A percentile compares a stretch with the other conserved stretches of the same genome.
Evolutionary conservation across 2,797 vertebrate genomes (phyloP).

Genomic region (Dallia pectoralis): DNA sequence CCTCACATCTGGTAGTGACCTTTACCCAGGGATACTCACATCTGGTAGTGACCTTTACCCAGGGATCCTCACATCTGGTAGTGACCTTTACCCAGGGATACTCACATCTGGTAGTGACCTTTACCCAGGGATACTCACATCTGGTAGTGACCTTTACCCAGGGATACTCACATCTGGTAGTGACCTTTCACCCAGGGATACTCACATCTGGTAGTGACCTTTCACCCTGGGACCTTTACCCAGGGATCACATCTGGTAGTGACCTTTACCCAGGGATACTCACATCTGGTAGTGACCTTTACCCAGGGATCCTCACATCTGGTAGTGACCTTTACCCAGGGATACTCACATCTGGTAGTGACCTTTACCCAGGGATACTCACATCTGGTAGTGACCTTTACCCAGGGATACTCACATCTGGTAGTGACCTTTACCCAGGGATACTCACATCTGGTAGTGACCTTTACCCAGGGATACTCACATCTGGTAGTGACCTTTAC

Average conservation of each 20-base stretch:
- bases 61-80: constrained; percentile 74
- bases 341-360: constrained; percentile 74
- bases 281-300: constrained; percentile 76
- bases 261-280: constrained; percentile 76
- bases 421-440: constrained; percentile 74
- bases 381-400: constrained; percentile 77
- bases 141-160: constrained; percentile 76
- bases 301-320: constrained; percentile 73
- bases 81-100: constrained; percentile 74
- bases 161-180: constrained; percentile 74
- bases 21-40: constrained; percentile 73
- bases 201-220: constrained; percentile 73
- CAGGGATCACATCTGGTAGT: constrained; percentile 73
- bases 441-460: constrained; percentile 77
- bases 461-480: constrained; percentile 73
- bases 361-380: constrained; percentile 74
- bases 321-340: constrained; percentile 76
- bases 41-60: constrained; percentile 78
- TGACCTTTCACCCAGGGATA: constrained; percentile 70
- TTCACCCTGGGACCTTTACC: constrained; percentile 79
- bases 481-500: constrained; percentile 76
- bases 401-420: constrained; percentile 74
- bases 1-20: constrained; percentile 75
- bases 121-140: constrained; percentile 73
- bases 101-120: constrained; percentile 76